Evolutionary conservation across 2,113 vertebrate species (phyloP), one percentile per base, ranked within the genome.

Genomic region (Strigops habroptila): DNA sequence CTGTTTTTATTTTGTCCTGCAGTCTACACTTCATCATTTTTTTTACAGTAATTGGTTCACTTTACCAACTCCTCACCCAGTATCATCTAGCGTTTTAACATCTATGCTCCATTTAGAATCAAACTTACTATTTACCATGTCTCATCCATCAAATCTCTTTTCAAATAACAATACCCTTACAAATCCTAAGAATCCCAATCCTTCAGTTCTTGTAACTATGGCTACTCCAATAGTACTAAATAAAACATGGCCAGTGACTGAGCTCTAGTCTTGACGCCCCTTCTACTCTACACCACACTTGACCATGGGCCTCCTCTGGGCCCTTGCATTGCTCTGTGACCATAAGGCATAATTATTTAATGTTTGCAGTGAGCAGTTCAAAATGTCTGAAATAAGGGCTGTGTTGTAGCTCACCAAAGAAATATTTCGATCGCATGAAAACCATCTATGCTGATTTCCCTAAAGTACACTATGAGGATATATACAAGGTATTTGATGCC

Each of bases 141-240:
- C 46, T 89, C 51, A 37, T 48, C 9, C 35, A 71, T 19, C 27
- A 87, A 82, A 82, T 14, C 17, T 46, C 35, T 80, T 80, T 82
- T 59, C 49, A 77, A 82, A 77, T 55, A 69, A 18, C 21, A 85
- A 28, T 27, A 53, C 3, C 68, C 30, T 44, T 49, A 49, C 8
- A 92, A 79, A 91, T 60, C 33, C 57, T 78, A 81, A 63, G 48
- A 81, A 79, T 35, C 11, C 18, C 78, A 55, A 82, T 55, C 30
- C 59, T 81, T 79, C 44, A 1, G 0, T 49, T 86, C 27, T 82
- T 0, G 0, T 65, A 65, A 70, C 27, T 73, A 31, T 30, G 24
- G 27, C 52, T 71, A 24, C 14, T 79, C 39, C n/a, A 85, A 8
- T 3, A 64, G 18, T 10, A 39, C 10, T 73, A 90, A 87, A 91